phyloP scores from a whole-genome alignment of 2,888 invertebrate genomes.

The Leptopilina drosophilae region DNA sequence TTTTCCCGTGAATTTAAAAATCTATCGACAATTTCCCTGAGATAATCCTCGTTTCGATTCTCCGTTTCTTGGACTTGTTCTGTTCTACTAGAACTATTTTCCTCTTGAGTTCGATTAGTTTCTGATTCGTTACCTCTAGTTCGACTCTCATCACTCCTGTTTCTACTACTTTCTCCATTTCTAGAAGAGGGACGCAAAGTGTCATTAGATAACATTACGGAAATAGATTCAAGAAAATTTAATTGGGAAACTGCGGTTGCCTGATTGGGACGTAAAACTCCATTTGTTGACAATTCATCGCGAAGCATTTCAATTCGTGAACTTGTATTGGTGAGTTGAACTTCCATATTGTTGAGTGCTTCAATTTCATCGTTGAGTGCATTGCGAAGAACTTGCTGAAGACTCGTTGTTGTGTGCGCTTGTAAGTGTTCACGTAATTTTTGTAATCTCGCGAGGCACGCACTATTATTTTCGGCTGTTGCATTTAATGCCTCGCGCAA shows the following conservation, averaged over 20 bases:
- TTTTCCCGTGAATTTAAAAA: not conserved
- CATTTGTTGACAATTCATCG: slow-evolving; percentile 52
- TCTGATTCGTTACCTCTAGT: not conserved
- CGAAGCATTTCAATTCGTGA: slow-evolving; percentile 56
- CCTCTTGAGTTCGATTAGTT: not conserved
- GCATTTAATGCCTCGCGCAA: slow-evolving; percentile 56
- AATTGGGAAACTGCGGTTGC: slow-evolving; percentile 37
- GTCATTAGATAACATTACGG: slow-evolving; percentile 15
- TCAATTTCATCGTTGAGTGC: slow-evolving; percentile 58
- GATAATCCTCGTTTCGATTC: not conserved
- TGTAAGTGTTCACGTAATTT: slow-evolving; percentile 57
- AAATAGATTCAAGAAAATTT: slow-evolving; percentile 28
- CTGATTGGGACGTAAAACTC: slow-evolving; percentile 50
- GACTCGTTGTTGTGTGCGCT: slow-evolving; percentile 47
- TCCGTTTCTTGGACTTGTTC: not conserved
- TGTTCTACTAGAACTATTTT: not conserved
- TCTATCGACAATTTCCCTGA: not conserved
- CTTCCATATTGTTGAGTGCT: slow-evolving; percentile 58
- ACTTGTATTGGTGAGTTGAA: slow-evolving; percentile 57
- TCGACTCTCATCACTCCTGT: slow-evolving; percentile 9
- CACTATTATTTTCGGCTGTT: slow-evolving; percentile 55
- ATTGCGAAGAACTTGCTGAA: slow-evolving; percentile 50
- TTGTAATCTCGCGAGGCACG: slow-evolving; percentile 56
- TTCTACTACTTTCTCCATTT: slow-evolving; percentile 15
- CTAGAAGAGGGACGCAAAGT: not conserved